These are phyloP conservation scores for Onychomys leucogaster DNA, from an alignment of 2,797 vertebrate genomes.

Conservation along the genomic window DNA sequence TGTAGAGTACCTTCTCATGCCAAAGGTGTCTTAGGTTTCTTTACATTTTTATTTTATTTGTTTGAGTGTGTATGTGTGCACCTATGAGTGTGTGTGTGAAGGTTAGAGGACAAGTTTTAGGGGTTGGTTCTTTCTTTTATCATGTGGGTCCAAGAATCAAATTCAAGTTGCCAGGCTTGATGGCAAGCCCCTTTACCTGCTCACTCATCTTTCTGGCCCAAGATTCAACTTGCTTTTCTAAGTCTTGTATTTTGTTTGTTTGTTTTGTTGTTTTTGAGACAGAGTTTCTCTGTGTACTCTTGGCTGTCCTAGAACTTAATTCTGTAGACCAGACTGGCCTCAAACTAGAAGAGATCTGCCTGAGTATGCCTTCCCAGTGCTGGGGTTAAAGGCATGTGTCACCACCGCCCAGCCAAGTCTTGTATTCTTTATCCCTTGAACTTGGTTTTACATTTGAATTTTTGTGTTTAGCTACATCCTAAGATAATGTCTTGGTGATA, in stretches of 20 bases:
- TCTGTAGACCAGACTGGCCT: background rate
- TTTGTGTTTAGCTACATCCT: conserved; percentile 26
- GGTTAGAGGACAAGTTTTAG: background rate
- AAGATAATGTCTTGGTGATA: background rate
- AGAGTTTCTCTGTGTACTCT: background rate
- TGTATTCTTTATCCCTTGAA: conserved; percentile 26
- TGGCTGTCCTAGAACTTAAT: background rate
- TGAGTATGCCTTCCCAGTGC: background rate
- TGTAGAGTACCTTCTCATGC: background rate
- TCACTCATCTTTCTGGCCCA: background rate
- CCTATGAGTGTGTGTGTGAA: background rate
- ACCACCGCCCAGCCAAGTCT: background rate
- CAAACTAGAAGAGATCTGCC: background rate
- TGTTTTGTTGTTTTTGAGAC: background rate
- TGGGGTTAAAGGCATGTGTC: background rate
- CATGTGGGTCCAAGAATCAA: background rate
- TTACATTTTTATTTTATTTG: background rate
- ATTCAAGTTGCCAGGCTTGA: background rate
- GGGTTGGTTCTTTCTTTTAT: background rate
- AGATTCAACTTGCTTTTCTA: background rate
- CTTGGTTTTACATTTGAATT: background rate
- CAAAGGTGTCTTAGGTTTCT: background rate
- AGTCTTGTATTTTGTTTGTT: background rate
- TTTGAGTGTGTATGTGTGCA: background rate
- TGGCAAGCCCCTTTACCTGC: background rate